Evolutionary conservation across 2,113 vertebrate genomes (phyloP).

Genomic region (Oryzias curvinotus): DNA sequence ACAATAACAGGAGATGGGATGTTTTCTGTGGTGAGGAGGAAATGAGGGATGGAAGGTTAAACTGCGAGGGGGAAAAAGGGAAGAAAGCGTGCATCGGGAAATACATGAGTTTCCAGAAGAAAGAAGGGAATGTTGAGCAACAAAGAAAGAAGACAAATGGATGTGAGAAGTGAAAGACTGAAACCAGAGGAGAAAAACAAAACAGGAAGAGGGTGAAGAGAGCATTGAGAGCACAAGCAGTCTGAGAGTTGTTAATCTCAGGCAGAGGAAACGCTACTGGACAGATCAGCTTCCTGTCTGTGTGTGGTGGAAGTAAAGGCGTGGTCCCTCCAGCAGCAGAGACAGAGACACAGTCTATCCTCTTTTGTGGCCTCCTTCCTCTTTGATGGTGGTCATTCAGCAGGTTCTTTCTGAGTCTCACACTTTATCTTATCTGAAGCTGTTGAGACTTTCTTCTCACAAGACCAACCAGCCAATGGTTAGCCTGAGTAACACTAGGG

Average conservation of each 20-base stretch:
- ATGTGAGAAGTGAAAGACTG: slow-evolving; percentile 23
- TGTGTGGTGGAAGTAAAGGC: slow-evolving; percentile 49
- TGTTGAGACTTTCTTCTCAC: slow-evolving; percentile 28
- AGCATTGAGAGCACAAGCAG: slow-evolving; percentile 15
- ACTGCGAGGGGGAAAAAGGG: slow-evolving; percentile 27
- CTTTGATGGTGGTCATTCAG: slow-evolving; percentile 22
- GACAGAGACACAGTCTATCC: slow-evolving; percentile 53
- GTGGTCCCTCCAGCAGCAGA: slow-evolving; percentile 58
- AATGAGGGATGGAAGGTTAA: slow-evolving; percentile 42
- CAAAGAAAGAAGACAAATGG: slow-evolving; percentile 17
- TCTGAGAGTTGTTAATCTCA: slow-evolving; percentile 32
- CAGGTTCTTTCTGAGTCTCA: slow-evolving; percentile 4
- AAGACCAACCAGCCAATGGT: slow-evolving; percentile 5
- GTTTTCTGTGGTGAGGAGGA: slow-evolving; percentile 55
- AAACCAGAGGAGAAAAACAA: slow-evolving; percentile 38
- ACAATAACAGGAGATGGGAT: slow-evolving; percentile 64
- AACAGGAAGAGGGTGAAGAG: slow-evolving; percentile 36
- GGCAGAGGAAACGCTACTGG: slow-evolving; percentile 64
- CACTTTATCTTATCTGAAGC: slow-evolving; percentile 28
- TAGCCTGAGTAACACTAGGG: too few species aligned
- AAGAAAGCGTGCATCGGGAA: slow-evolving; percentile 17
- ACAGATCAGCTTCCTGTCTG: slow-evolving; percentile 56
- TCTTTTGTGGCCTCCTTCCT: slow-evolving; percentile 47
- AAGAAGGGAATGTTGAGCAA: slow-evolving; percentile 18
- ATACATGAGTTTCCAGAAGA: slow-evolving; percentile 21